These are phyloP conservation scores for Cataglyphis rosenhaueri DNA, from an alignment of 2,888 invertebrate species.

Conservation along the genomic window DNA sequence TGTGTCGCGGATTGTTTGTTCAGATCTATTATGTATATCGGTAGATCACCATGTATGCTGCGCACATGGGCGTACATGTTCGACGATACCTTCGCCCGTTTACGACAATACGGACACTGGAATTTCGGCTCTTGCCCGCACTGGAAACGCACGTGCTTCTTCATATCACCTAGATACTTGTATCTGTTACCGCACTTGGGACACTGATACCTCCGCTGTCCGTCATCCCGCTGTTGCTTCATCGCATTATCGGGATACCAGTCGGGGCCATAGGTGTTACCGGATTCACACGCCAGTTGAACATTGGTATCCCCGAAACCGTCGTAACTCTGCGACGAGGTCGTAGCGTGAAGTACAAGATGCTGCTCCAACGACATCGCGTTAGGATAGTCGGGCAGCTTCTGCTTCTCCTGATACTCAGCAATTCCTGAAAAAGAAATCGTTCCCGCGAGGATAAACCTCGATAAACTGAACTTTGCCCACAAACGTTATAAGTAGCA, in stretches of 20 bases:
- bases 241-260: constrained; percentile 8
- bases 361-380: constrained; percentile 11
- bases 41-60: constrained; percentile 71
- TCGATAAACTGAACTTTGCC: constrained; percentile 1
- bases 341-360: constrained; percentile 40
- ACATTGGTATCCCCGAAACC: background rate
- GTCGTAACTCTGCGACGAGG: constrained; percentile 18
- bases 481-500: background rate
- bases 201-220: constrained; percentile 68
- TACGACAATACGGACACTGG: constrained; percentile 80
- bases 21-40: constrained; percentile 75
- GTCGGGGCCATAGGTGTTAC: background rate
- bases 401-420: constrained; percentile 16
- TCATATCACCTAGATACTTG: constrained; percentile 78
- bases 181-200: constrained; percentile 79
- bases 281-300: background rate
- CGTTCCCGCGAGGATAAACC: constrained; percentile 27
- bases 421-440: constrained; percentile 34
- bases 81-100: constrained; percentile 75
- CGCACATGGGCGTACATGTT: constrained; percentile 81
- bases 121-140: constrained; percentile 83
- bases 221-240: constrained; percentile 23
- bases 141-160: constrained; percentile 81
- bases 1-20: constrained; percentile 3
- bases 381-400: background rate